These are phyloP conservation scores for Phrynocephalus vlangalii DNA, from an alignment of 2,797 vertebrate species.

Conservation along the genomic window DNA sequence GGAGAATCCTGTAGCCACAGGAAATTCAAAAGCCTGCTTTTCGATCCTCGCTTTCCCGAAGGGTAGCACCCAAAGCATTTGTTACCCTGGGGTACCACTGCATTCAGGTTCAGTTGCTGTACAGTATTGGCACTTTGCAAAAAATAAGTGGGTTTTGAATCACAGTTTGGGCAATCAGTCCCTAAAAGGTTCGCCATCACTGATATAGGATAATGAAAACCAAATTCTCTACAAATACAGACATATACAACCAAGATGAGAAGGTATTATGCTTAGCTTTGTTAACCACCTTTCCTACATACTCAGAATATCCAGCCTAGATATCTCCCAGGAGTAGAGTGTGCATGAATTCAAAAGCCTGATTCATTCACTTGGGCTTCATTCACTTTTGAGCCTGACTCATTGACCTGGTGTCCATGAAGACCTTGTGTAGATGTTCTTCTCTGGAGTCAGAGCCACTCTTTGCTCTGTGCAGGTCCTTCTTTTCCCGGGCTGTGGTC, in stretches of 20 bases:
- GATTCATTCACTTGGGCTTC: too few species aligned
- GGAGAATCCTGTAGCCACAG: too few species aligned
- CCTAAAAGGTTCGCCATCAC: too few species aligned
- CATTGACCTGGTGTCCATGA: background rate
- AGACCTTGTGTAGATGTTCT: background rate
- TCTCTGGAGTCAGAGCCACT: background rate
- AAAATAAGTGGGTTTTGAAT: too few species aligned
- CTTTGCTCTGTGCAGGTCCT: background rate
- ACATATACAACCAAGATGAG: background rate
- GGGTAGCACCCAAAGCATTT: too few species aligned
- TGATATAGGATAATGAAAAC: too few species aligned
- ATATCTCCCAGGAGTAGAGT: background rate
- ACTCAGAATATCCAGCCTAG: background rate
- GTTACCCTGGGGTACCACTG: too few species aligned
- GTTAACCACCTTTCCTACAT: background rate
- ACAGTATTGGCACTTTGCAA: too few species aligned
- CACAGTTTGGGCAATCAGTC: too few species aligned
- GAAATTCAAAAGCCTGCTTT: too few species aligned
- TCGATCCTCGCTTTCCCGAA: too few species aligned
- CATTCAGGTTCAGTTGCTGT: too few species aligned
- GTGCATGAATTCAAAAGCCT: background rate
- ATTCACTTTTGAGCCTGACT: background rate
- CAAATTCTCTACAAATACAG: background rate
- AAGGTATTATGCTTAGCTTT: background rate
- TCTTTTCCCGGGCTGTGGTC: background rate